These are phyloP conservation scores for Drosophila meridiana DNA, from an alignment of 2,888 invertebrate genomes.

Conservation along the genomic window DNA sequence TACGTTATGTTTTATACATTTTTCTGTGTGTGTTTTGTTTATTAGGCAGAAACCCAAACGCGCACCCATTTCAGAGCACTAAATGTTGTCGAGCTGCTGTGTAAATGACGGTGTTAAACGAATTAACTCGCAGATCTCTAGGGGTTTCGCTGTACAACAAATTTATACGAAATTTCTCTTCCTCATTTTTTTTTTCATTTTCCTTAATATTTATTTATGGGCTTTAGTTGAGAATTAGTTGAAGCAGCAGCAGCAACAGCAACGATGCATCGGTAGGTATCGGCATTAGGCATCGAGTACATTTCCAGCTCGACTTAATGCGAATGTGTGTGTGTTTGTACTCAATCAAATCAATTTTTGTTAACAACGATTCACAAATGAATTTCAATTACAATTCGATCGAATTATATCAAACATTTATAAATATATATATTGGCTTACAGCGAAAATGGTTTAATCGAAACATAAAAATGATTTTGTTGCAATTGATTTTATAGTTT, in stretches of 20 bases:
- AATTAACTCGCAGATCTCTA: constrained; percentile 47
- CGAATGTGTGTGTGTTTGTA: constrained; percentile 66
- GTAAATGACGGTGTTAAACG: constrained; percentile 72
- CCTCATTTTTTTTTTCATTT: not conserved
- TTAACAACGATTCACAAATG: constrained; percentile 11
- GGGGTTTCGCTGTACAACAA: constrained; percentile 14
- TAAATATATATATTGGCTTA: constrained; percentile 37
- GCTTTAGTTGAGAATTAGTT: constrained; percentile 11
- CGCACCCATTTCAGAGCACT: constrained; percentile 10
- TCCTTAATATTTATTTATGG: constrained; percentile 20
- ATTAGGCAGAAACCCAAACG: constrained; percentile 42
- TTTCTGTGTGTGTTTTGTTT: constrained; percentile 43
- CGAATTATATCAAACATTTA: constrained; percentile 1
- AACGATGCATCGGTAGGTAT: constrained; percentile 81
- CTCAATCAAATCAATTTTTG: constrained; percentile 57
- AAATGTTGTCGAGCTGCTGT: constrained; percentile 28
- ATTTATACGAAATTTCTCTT: not conserved
- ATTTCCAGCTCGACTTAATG: constrained; percentile 37
- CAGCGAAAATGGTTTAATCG: constrained; percentile 27
- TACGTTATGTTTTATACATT: constrained; percentile 33
- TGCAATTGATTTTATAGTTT: constrained; percentile 46
- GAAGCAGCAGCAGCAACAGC: constrained; percentile 65
- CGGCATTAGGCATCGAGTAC: not conserved
- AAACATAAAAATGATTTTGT: constrained; percentile 61
- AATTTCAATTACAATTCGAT: constrained; percentile 7